Evolutionary conservation across 2,888 invertebrate species (phyloP), one percentile per base, ranked within the genome.

Genomic region (Agonopterix subpropinquella): DNA sequence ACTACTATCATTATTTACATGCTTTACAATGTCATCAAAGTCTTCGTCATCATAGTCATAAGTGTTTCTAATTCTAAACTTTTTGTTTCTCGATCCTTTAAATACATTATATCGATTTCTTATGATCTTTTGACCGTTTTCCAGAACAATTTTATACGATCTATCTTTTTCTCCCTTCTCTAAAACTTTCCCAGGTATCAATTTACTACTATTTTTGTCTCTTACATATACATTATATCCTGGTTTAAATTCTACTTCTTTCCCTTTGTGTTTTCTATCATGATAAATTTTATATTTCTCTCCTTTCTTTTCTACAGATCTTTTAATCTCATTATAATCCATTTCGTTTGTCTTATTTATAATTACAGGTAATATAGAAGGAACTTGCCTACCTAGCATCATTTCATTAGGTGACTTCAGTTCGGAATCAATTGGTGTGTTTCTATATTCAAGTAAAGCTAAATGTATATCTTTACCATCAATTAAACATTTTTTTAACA

Each of bases 401-500:
- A 51, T 18, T 11, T 51, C 51, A 18, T 51, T 51, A 8, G 49
- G 28, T 3, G 51, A 51, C 28, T 46, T 41, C 43, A 49, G 42
- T 10, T 47, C 37, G 11, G 13, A 8, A 44, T 47, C 47, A 11
- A 48, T 47, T 37, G 48, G 48, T 35, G 43, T 52, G 36, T 52
- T 52, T 35, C 44, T 46, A 8, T 44, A 52, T 45, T 52, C 52
- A 2, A 52, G 11, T 18, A 52, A 44, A 11, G 52, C 52, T 9
- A 52, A 41, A 35, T 48, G 35, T 36, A 47, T 36, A 45, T 52
- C 52, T 41, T 50, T 50, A 1, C 36, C 13, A 9, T 50, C 50
- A 8, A 7, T 9, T 2, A 11, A 15, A 44, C 47, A 49, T 15
- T 50, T 50, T 13, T 47, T 50, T 15, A 47, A 41, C 44, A 50